Conservation (phyloP, 2,888 invertebrate genomes). For the Aporophyla nigra region DNA sequence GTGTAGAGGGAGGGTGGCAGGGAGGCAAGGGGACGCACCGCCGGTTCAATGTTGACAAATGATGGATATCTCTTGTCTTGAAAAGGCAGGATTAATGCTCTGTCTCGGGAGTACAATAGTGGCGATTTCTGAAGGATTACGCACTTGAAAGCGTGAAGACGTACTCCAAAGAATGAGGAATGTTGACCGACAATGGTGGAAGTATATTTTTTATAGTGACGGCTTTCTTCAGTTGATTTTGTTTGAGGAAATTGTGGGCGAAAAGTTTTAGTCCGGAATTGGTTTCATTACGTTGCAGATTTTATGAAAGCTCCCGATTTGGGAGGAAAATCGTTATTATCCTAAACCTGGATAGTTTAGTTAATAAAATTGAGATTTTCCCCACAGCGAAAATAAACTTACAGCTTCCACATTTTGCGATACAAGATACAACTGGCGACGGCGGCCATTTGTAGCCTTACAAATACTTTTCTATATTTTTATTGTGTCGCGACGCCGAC, state of each 20-base stretch:
- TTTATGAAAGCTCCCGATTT: not conserved
- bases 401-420: not conserved
- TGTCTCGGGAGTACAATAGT: conserved; percentile 84
- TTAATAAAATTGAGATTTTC: not conserved
- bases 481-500: conserved; percentile 37
- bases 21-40: conserved; percentile 76
- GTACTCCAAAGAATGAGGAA: conserved; percentile 66
- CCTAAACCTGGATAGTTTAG: not conserved
- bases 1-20: conserved; percentile 74
- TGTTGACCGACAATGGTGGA: conserved; percentile 65
- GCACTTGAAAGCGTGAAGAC: conserved; percentile 74
- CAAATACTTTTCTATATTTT: conserved; percentile 40
- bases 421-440: conserved; percentile 9
- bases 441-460: conserved; percentile 33
- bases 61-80: conserved; percentile 90
- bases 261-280: conserved; percentile 2
- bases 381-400: conserved; percentile 2
- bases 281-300: conserved; percentile 8
- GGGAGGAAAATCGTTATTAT: not conserved
- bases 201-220: conserved; percentile 60
- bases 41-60: conserved; percentile 90
- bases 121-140: conserved; percentile 84
- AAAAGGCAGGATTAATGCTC: conserved; percentile 90
- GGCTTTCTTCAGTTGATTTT: conserved; percentile 54
- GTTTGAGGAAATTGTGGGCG: conserved; percentile 48